Percentiles rank a stretch among this genome's conserved stretches.
phyloP scores from a whole-genome alignment of 1,140 invertebrate species.

The Formica exsecta region DNA sequence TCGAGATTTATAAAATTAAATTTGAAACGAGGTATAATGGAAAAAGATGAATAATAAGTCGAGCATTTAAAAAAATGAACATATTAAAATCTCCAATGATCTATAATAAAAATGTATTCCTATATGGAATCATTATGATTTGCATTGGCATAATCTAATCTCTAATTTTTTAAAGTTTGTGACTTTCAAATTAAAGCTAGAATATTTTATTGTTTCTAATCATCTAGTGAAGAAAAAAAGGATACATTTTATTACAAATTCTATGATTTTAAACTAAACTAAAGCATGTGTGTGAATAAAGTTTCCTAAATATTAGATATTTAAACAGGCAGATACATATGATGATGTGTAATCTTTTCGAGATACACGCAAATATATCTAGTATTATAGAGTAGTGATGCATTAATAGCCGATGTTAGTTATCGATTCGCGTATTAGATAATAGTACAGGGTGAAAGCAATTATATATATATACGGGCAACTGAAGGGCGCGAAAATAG shows the following conservation, averaged over 20 bases:
- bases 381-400: not conserved
- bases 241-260: not conserved
- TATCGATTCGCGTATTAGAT: slow-evolving; percentile 62
- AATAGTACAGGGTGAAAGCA: slow-evolving; percentile 80
- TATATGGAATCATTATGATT: not conserved
- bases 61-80: not conserved
- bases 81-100: not conserved
- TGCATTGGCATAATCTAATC: not conserved
- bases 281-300: slow-evolving; percentile 9
- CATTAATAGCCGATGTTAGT: slow-evolving; percentile 30
- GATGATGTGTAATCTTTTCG: slow-evolving; percentile 21
- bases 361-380: not conserved
- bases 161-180: not conserved
- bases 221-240: slow-evolving; percentile 5
- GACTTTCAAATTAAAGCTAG: not conserved
- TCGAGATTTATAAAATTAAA: not conserved
- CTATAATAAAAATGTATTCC: not conserved
- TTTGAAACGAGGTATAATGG: not conserved
- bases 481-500: slow-evolving; percentile 78
- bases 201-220: slow-evolving; percentile 16
- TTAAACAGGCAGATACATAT: not conserved
- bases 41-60: not conserved
- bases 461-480: slow-evolving; percentile 76
- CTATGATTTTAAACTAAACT: slow-evolving; percentile 7
- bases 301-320: slow-evolving; percentile 4